phyloP scores from a whole-genome alignment of 2,113 vertebrate genomes.

The Aleadryas rufinucha region DNA sequence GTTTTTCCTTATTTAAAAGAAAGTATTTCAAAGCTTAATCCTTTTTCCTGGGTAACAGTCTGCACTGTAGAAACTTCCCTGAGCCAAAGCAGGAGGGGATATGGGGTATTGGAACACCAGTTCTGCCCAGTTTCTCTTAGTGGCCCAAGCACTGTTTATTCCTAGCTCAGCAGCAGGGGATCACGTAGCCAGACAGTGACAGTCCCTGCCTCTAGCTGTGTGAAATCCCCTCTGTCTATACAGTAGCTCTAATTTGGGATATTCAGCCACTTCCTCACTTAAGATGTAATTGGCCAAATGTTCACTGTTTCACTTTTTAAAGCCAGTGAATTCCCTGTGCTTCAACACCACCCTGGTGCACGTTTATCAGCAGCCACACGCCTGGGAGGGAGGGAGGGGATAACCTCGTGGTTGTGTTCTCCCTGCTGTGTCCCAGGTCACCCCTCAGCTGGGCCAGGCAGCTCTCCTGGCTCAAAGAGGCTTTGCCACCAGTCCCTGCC shows the following conservation, averaged over 20 bases:
- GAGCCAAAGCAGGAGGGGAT: background rate
- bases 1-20: background rate
- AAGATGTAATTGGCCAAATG: background rate
- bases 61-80: background rate
- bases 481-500: background rate
- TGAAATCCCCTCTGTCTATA: background rate
- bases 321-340: background rate
- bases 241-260: background rate
- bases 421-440: background rate
- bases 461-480: background rate
- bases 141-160: background rate
- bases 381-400: background rate
- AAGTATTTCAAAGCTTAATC: background rate
- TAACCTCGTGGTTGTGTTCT: background rate
- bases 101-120: fast-evolving
- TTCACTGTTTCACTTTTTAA: background rate
- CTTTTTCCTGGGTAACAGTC: background rate
- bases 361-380: background rate
- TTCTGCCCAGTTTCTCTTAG: background rate
- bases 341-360: fast-evolving
- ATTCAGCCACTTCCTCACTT: background rate
- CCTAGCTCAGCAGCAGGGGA: background rate
- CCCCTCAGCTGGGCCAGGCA: background rate
- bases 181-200: background rate
- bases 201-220: background rate